phyloP scores from a whole-genome alignment of 2,888 invertebrate species.

The Terebella lapidaria region DNA sequence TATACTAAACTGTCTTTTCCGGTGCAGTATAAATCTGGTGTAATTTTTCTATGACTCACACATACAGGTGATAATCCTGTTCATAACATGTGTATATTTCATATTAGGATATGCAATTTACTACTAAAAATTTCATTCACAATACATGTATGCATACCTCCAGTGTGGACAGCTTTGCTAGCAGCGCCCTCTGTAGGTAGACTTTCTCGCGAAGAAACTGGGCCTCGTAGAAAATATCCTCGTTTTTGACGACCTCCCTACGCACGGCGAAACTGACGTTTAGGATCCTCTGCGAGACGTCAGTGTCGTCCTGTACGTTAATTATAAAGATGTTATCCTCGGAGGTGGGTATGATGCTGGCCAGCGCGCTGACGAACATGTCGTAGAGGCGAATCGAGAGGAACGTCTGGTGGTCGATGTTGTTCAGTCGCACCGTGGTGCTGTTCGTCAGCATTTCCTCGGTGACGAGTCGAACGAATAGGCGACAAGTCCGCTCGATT shows the following conservation, averaged over 20 bases:
- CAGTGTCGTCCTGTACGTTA: conserved; percentile 86
- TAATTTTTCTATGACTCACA: too few relatives aligned
- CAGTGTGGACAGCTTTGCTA: conserved; percentile 82
- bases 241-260: conserved; percentile 28
- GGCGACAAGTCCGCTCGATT: conserved; percentile 84
- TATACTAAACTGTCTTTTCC: too few relatives aligned
- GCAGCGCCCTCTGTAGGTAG: conserved; percentile 82
- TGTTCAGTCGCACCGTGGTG: conserved; percentile 84
- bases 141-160: conserved; percentile 60
- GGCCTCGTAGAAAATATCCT: conserved; percentile 73
- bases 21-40: too few relatives aligned
- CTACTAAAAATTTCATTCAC: too few relatives aligned
- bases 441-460: conserved; percentile 92
- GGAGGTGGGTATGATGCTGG: conserved; percentile 86
- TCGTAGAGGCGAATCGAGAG: conserved; percentile 74
- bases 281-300: conserved; percentile 67
- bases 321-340: conserved; percentile 89
- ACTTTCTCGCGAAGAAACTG: conserved; percentile 87
- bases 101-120: too few relatives aligned
- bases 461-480: conserved; percentile 83
- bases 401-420: conserved; percentile 89
- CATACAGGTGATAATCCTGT: too few relatives aligned
- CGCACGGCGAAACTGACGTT: conserved; percentile 91
- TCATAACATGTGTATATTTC: too few relatives aligned
- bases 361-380: conserved; percentile 83